Evolutionary conservation across 2,113 vertebrate genomes (phyloP), one percentile per base, ranked within the genome.

Genomic region (Micronycteris hirsuta): DNA sequence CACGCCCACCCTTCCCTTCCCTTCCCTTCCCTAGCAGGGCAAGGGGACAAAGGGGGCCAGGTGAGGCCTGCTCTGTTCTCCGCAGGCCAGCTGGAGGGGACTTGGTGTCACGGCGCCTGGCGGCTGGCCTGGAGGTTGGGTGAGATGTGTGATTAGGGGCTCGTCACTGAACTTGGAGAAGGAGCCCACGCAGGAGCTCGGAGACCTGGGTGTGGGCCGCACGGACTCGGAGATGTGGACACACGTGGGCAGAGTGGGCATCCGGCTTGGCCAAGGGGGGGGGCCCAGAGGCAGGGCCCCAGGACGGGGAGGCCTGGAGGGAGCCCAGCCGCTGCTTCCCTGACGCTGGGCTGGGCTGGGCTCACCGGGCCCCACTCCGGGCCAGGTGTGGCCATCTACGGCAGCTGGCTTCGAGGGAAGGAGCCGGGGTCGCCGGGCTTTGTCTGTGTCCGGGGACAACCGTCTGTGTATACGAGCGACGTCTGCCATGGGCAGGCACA

Each of bases 11-110:
- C 82, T 85, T 41, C 73, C 58, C 90, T 70, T 88, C 49, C 63
- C 82, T 85, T 41, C 73, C 58, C 90, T 70, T 88, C 83, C 77
- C 89, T 14, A 24, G 76, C 56, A 91, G 87, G 86, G 49, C 85
- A 49, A 49, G 3, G 82, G 92, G 86, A 54, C 56, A 24, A 15
- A 86, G 87, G 73, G 86, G 74, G 28, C 89, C 86, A 94, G 92
- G 92, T 93, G 96, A 95, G 31, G 61, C 73, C 77, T 4, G 41
- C 12, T 36, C 19, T 61, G 52, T 19, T 41, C 19, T 61, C 49
- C 1, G 0, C 3, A 78, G 85, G 58, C 41, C 89, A n/a, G 33
- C 33, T 38, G 92, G 43, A 58, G 54, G 26, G 41, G 81, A 31
- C 56, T 2, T 1, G 17, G 33, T 52, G 8, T 61, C 88, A 20